Base-by-base conservation (phyloP, 2,888 invertebrate genomes). In the Apamea epomidion region DNA sequence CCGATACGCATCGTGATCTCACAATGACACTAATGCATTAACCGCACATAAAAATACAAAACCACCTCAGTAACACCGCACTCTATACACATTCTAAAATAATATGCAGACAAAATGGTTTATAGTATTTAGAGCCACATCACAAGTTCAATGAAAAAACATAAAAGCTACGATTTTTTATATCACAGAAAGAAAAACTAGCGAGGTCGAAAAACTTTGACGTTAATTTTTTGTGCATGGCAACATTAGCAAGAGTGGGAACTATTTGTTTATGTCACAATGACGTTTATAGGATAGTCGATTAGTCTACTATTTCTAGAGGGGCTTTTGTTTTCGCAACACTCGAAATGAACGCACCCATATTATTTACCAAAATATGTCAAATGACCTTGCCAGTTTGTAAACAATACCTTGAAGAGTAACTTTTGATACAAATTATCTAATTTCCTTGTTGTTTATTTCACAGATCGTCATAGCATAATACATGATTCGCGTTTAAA, bases 311-410 rank as follows among this genome's bases (percentile, higher is more conserved):
- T 76, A 69, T 65, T 64, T n/a, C 3, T 21, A 29, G 29, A 42
- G 6, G 7, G 14, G 4, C 1, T 32, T 70, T 68, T 37, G 64
- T 42, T 81, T 68, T 72, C 45, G 69, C 68, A 73, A 12, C 94
- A 87, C 78, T 82, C 84, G 72, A 77, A 77, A 79, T 84, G 93
- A 92, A 92, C 92, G 92, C 90, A 88, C 29, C 90, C 79, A 68
- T 84, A 82, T 0, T 91, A 92, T 93, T 93, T 93, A 95, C 94
- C 93, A 95, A 95, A 96, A 95, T 95, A 95, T 95, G 95, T 95
- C 96, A 97, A 96, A 97, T 98, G 98, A 98, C 98, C 98, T 98
- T 98, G 98, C 97, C 95, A 98, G 98, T 98, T 98, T 98, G 98
- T 98, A 98, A 98, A 98, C 98, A 98, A 97, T 95, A 97, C 97